Evolutionary conservation across 2,797 vertebrate species (phyloP), one percentile per base, ranked within the genome.

Genomic region (Myiotriccus ornatus): DNA sequence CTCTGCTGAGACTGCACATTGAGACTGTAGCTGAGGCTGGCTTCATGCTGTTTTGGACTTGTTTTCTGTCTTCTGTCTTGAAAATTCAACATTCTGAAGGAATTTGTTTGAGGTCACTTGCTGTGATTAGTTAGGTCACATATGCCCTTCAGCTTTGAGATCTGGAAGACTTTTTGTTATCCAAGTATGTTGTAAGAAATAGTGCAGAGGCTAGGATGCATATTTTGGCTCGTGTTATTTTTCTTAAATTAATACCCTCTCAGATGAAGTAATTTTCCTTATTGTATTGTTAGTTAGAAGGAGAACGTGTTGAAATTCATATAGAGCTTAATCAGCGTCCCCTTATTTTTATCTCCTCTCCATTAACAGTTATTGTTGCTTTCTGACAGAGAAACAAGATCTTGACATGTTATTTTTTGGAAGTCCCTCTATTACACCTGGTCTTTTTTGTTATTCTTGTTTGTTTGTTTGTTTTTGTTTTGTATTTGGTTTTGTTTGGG

Each of bases 81-180:
- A 84, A 76, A 80, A 82, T 85, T 32, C 37, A 63, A 0, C 77
- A 44, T 34, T 59, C 34, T 62, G 28, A 60, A 93, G 63, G 71
- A 79, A 84, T 82, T 92, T 84, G 18, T 80, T 55, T 65, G 89
- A 70, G 74, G 70, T 90, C 70, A 47, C 43, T 84, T 76, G 39
- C 77, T 82, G 50, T 76, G 52, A 39, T 89, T 75, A 25, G 37
- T 88, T 86, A 57, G 70, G 81, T 94, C 85, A 82, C 35, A 50
- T 73, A 16, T 57, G 30, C 39, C 74, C 80, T 84, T 91, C 50
- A 79, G 84, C 77, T 93, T 76, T 75, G 74, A 87, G 49, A 73
- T 73, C 39, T 84, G 63, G 52, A 89, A 67, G 59, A 52, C 52
- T 75, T 87, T 70, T 55, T 64, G 22, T 84, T 87, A 59, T 67